These are phyloP conservation scores for Bothrops jararaca DNA, from an alignment of 2,113 vertebrate species.

Conservation along the genomic window DNA sequence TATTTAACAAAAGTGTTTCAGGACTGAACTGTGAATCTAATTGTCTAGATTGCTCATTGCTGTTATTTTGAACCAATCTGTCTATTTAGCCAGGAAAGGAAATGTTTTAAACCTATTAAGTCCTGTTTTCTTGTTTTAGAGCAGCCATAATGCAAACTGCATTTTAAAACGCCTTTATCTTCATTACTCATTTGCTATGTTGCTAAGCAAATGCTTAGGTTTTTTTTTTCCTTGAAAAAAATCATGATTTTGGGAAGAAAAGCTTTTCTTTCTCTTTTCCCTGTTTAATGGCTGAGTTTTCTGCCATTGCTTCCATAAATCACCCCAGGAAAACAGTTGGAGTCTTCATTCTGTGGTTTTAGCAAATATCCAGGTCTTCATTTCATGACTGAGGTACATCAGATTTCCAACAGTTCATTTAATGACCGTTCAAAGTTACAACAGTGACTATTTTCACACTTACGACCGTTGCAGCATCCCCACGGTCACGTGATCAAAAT, in stretches of 20 bases:
- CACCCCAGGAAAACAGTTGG: background rate
- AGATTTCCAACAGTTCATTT: too few species aligned
- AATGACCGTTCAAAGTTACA: too few species aligned
- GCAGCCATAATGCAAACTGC: background rate
- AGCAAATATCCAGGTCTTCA: background rate
- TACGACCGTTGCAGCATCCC: background rate
- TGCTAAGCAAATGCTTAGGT: background rate
- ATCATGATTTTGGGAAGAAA: background rate
- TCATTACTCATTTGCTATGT: background rate
- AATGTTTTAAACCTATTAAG: background rate
- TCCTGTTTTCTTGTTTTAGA: background rate
- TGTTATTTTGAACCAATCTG: background rate
- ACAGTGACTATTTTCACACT: background rate
- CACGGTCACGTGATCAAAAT: background rate
- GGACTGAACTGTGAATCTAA: background rate
- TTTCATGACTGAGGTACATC: too few species aligned
- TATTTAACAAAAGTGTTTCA: background rate
- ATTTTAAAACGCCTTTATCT: background rate
- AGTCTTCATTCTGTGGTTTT: background rate
- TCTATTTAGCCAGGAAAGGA: background rate
- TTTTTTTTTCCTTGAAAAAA: background rate
- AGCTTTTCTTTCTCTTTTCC: background rate
- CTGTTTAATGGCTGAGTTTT: background rate
- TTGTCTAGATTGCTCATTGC: background rate
- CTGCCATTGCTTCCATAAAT: background rate